Evolutionary conservation across 2,113 vertebrate species (phyloP), one percentile per base, ranked within the genome.

Genomic region (Urocitellus parryii): DNA sequence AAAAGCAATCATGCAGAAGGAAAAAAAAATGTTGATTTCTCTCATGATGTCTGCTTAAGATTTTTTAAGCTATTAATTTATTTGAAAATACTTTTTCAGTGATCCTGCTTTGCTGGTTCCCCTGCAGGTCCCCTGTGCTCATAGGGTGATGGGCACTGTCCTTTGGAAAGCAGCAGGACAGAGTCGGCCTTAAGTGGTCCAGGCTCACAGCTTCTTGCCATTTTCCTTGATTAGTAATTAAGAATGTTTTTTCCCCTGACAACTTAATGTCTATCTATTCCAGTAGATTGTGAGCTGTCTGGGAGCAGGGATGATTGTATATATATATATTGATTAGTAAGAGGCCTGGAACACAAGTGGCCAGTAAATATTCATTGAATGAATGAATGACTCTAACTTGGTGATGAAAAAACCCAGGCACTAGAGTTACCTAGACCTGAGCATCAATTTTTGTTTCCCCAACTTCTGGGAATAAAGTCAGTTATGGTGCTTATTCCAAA

Each of bases 31-130:
- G 42, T 76, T 83, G 61, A 18, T 90, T 76, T 94, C 9, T 88
- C 53, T 24, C 32, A 13, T 18, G 24, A 89, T 51, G 32, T 22
- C 48, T 84, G 67, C 20, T 79, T 79, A 9, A 34, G 48, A 83
- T 56, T 18, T 68, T 10, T 51, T 29, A 4, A 86, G 56, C 20
- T 27, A 79, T 70, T 29, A 56, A 80, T 88, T 56, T 76, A 83
- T 88, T 86, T 94, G 67, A 77, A 83, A 63, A 77, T 37, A 61
- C 51, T 20, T 96, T 77, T 94, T 70, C 20, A 76, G 8, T 34
- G 6, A 65, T 76, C n/a, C 6, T 88, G 34, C 42, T 84, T 73
- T 72, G 14, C 34, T 80, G 53, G 32, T 29, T 39, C 13, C 61
- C 20, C 56, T 39, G n/a, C 37, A 20, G 29, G 16, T 81, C 20